A percentile compares a stretch with the other conserved stretches of the same genome.
Evolutionary conservation across 2,113 vertebrate genomes (phyloP).

Genomic region (Calidris pugnax): DNA sequence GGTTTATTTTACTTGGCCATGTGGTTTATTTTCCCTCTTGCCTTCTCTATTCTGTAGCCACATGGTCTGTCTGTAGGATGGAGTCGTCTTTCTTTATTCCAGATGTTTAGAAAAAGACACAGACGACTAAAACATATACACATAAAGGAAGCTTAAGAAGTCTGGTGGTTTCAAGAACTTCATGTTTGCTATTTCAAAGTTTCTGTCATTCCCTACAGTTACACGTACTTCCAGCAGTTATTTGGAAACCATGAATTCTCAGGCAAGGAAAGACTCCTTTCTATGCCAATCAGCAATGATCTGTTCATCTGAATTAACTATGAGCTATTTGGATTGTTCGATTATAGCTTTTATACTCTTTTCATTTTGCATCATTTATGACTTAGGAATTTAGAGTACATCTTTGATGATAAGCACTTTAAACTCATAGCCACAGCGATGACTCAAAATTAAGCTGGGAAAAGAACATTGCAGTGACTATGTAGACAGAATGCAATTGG

Average conservation of each 20-base stretch:
- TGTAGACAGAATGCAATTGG: background rate
- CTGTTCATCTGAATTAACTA: background rate
- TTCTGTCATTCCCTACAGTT: background rate
- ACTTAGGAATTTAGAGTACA: slow-evolving; percentile 1
- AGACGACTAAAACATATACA: background rate
- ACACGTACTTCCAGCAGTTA: background rate
- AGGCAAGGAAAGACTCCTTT: background rate
- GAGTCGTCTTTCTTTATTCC: background rate
- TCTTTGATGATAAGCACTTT: background rate
- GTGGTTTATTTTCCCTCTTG: slow-evolving; percentile 5
- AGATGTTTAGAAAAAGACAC: background rate
- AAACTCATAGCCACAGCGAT: background rate
- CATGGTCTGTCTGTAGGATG: background rate
- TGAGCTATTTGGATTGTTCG: background rate
- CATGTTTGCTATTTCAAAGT: background rate
- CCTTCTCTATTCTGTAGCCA: background rate
- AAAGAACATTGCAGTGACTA: background rate
- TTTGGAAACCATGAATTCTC: background rate
- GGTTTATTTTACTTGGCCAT: slow-evolving; percentile 6
- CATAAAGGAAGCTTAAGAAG: background rate
- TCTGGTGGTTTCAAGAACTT: background rate
- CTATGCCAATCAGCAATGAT: background rate
- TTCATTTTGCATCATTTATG: background rate
- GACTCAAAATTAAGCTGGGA: background rate
- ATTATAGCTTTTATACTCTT: background rate